phyloP scores from a whole-genome alignment of 2,113 vertebrate genomes.

The Megaceryle maxima region DNA sequence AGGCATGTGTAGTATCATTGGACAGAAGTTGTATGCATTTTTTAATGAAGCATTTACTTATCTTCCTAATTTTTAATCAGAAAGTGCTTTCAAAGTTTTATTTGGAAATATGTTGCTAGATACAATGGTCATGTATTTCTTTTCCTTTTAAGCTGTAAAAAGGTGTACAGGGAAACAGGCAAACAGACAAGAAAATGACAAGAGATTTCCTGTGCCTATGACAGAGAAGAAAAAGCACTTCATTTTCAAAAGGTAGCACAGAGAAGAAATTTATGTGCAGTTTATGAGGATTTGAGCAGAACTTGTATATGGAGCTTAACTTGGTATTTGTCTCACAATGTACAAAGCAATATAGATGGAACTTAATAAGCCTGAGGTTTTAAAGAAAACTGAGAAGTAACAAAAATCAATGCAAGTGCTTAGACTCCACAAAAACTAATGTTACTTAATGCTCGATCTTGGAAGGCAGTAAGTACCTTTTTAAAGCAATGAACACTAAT shows the following conservation, averaged over 20 bases:
- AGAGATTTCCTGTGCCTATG: not conserved
- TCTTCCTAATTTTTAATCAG: not conserved
- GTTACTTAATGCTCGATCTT: not conserved
- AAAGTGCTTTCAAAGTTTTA: not conserved
- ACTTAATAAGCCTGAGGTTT: not conserved
- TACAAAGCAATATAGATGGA: not conserved
- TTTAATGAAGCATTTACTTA: not conserved
- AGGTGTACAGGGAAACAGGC: not conserved
- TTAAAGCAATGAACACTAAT: not conserved
- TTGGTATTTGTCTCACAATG: not conserved
- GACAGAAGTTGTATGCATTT: not conserved
- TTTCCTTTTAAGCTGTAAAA: not conserved
- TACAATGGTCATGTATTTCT: rapidly evolving
- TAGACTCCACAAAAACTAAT: not conserved
- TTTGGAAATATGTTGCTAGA: not conserved
- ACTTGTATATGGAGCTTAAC: not conserved
- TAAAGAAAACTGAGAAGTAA: not conserved
- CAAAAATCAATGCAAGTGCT: not conserved
- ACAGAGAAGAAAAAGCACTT: not conserved
- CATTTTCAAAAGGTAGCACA: not conserved
- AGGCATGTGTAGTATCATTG: not conserved
- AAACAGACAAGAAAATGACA: not conserved
- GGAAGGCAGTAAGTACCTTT: not conserved
- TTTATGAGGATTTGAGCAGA: not conserved
- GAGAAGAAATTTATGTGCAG: not conserved